phyloP scores from a whole-genome alignment of 2,797 vertebrate genomes.

The Cyprinella venusta region DNA sequence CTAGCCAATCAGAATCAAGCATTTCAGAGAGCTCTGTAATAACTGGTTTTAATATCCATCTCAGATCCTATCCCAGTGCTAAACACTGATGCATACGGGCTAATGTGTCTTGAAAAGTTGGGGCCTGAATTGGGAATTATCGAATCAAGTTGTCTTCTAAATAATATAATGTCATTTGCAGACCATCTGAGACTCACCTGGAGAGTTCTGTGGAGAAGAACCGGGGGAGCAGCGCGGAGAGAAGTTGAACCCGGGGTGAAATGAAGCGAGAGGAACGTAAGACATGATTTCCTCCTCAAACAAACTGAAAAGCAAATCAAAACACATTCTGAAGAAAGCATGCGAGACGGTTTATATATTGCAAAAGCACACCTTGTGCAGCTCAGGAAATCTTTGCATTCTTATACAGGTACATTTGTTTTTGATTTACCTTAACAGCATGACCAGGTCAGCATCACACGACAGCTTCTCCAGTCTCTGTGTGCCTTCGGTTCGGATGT shows the following conservation, averaged over 20 bases:
- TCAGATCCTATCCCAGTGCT: not conserved
- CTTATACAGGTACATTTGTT: too few species aligned
- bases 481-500: conserved; percentile 88
- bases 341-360: not conserved
- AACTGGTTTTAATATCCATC: not conserved
- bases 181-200: conserved; percentile 74
- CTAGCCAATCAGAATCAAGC: not conserved
- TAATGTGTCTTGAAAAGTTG: not conserved
- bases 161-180: too few species aligned
- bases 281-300: conserved; percentile 94
- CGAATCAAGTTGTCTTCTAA: not conserved
- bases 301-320: conserved; percentile 73
- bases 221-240: conserved; percentile 89
- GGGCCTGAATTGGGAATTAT: not conserved
- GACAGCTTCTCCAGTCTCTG: conserved; percentile 87
- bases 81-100: not conserved
- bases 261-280: conserved; percentile 82
- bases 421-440: conserved; percentile 84
- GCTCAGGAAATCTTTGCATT: not conserved
- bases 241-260: conserved; percentile 87
- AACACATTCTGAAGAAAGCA: not conserved
- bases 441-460: conserved; percentile 90
- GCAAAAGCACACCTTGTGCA: not conserved
- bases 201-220: conserved; percentile 88
- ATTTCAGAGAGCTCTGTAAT: not conserved